Evolutionary conservation across 2,888 invertebrate species (phyloP).

Genomic region (Lasioglossum calceatum): DNA sequence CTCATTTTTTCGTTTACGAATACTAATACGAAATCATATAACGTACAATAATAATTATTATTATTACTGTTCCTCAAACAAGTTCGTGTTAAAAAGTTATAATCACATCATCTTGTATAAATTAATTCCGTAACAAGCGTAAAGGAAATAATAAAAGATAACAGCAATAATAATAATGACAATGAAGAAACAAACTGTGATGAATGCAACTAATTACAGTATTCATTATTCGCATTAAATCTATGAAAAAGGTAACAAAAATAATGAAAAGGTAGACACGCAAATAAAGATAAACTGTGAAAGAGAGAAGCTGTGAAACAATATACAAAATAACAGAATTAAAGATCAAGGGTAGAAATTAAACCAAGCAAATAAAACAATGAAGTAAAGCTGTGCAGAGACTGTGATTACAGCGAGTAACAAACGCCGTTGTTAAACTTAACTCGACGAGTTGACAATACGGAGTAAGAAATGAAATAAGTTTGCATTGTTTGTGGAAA

Average conservation of each 20-base stretch:
- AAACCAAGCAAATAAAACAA: not conserved
- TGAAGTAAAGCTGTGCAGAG: not conserved
- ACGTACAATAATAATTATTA: not conserved
- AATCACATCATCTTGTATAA: not conserved
- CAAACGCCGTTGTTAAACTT: not conserved
- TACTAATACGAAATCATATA: not conserved
- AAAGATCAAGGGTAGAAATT: not conserved
- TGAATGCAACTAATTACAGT: not conserved
- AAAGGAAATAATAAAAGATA: too few species aligned
- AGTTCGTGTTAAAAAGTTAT: not conserved
- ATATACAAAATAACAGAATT: not conserved
- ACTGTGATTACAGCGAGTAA: not conserved
- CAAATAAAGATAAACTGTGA: not conserved
- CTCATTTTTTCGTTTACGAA: not conserved
- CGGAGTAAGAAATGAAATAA: not conserved
- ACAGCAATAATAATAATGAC: not conserved
- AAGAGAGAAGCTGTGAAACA: not conserved
- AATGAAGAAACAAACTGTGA: not conserved
- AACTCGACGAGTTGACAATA: not conserved
- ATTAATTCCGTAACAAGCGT: not conserved
- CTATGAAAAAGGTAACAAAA: not conserved
- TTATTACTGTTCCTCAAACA: not conserved
- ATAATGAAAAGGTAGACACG: not conserved
- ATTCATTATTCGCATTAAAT: not conserved
- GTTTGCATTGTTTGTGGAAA: not conserved